Evolutionary conservation across 2,113 vertebrate genomes (phyloP), one percentile per base, ranked within the genome.

Genomic region (Hyaena hyaena): DNA sequence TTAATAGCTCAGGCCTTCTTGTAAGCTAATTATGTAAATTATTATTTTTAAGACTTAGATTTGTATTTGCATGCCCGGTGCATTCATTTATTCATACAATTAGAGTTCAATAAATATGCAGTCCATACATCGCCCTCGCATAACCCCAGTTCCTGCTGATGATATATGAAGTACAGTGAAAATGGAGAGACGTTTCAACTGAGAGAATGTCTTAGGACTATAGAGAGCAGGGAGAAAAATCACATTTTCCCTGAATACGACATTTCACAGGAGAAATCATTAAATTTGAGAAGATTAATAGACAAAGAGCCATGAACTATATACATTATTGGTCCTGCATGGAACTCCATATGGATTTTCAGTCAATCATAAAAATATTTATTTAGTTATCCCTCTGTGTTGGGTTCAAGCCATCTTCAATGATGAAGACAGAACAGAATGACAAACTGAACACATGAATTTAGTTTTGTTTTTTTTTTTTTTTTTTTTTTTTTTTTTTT

Each of bases 11-110:
- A 91, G 91, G 76, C 17, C 85, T 97, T 97, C 88, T 79, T 95
- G 82, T 97, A 85, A 39, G 87, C 76, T 97, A 97, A 97, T 97
- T 97, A 95, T 97, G 90, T 74, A 97, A 31, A 85, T 81, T 76
- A 15, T 1, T 96, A 88, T 77, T 86, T 98, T 93, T 84, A 84
- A 97, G 61, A 96, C 83, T 26, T 95, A 66, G 24, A 31, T 33
- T 81, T 86, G 92, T 58, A 97, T 15, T n/a, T 86, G 43, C 48
- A 43, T 55, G 94, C 23, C 73, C 95, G 68, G 28, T 86, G 21
- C 26, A 58, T 93, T 93, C 96, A 95, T 86, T 97, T 86, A 95
- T 63, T 95, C 65, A 58, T 14, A 93, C 58, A 86, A 91, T 90
- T 95, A 97, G 93, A 96, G 69, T 76, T 85, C 84, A 65, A 23